Conservation (phyloP, 23 tunicate species). For the Halocynthia roretzi region DNA sequence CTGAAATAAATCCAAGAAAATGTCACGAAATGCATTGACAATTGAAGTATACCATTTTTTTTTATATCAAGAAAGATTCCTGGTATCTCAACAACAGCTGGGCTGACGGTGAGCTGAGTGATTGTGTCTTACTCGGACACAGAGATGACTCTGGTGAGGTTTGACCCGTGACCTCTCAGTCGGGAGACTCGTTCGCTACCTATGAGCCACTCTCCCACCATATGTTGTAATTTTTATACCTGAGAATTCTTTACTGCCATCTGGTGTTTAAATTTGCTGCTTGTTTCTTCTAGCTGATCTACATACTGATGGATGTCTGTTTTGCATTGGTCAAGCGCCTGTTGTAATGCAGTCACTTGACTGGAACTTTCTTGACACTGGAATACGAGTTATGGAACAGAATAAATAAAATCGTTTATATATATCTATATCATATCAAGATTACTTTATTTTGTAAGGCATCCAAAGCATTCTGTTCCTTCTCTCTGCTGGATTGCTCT, state of each 20-base stretch:
- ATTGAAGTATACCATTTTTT: background rate
- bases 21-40: background rate
- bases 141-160: too few relatives aligned
- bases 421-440: background rate
- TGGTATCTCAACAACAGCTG: background rate
- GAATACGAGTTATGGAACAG: background rate
- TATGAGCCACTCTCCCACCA: too few relatives aligned
- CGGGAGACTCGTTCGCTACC: too few relatives aligned
- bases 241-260: conserved; percentile 38
- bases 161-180: too few relatives aligned
- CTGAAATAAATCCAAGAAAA: conserved; percentile 15
- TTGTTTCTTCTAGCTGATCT: conserved; percentile 40
- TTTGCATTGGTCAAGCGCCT: conserved; percentile 47
- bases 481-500: background rate
- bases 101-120: too few relatives aligned
- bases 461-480: conserved; percentile 27
- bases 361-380: conserved; percentile 36
- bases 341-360: conserved; percentile 34
- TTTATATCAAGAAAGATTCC: background rate
- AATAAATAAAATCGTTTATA: background rate
- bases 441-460: background rate
- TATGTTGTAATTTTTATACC: conserved; percentile 3
- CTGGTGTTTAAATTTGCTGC: conserved; percentile 40
- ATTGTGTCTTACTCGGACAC: too few relatives aligned
- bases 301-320: conserved; percentile 31